Evolutionary conservation across 2,113 vertebrate species (phyloP), one percentile per base, ranked within the genome.

Genomic region (Microcebus lehilahytsara): DNA sequence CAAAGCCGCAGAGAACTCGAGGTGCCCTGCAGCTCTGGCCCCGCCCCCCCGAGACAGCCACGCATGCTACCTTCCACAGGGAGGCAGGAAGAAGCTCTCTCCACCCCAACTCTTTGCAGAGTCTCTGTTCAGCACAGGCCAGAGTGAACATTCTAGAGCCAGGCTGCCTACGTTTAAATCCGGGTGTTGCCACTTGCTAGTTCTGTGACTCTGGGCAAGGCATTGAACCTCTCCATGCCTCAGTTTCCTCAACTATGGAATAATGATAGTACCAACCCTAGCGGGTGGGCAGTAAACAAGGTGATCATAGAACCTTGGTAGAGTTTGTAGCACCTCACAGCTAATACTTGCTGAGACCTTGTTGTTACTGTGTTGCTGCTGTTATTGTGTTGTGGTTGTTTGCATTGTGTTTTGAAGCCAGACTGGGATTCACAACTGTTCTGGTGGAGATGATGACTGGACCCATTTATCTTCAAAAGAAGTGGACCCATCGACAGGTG

Each of bases 401-500:
- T 46, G 56, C n/a, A 12, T 37, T 23, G 20, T 25, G 12, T 40
- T 93, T 89, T 85, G 25, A 69, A 78, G 11, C 25, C 5, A 32
- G 20, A 19, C 46, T 46, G 42, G 27, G 9, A 42, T 58, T 79
- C 11, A 71, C 6, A 51, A 20, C 27, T 17, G 98, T 9, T 98
- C 98, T 0, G 98, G 98, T 80, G 98, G 97, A 30, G 99, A 99
- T 8, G 99, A 99, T 12, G 99, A 99, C 97, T 99, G 99, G 99
- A 99, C 99, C 89, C 99, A 99, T 94, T 98, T 99, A 78, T 99
- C 98, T 34, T 98, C 99, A 64, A 99, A 99, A 96, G 99, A 99
- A 98, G 99, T 99, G 9, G 99, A 99, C 97, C 99, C 99, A 0
- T 99, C 99, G 20, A 99, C 99, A 30, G 99, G 99, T 51, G 99